phyloP scores from a whole-genome alignment of 2,888 invertebrate species.

The Dryadula phaetusa region DNA sequence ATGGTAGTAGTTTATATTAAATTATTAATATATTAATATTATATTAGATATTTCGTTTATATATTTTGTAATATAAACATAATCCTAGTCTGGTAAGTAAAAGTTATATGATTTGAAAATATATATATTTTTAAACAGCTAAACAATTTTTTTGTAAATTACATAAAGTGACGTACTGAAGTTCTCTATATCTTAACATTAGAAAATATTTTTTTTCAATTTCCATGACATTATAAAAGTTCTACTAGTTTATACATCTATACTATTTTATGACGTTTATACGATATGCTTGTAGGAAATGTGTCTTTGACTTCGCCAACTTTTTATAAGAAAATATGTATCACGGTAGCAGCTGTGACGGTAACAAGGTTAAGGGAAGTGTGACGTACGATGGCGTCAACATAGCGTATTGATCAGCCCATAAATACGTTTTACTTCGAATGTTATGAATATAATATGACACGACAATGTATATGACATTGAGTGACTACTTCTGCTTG shows the following conservation, averaged over 20 bases:
- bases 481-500: not conserved
- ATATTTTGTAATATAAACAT: too few relatives aligned
- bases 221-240: not conserved
- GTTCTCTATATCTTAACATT: too few relatives aligned
- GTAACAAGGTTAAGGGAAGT: conserved; percentile 41
- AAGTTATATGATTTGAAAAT: too few relatives aligned
- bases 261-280: conserved; percentile 5
- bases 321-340: conserved; percentile 29
- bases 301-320: conserved; percentile 11
- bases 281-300: not conserved
- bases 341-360: conserved; percentile 23
- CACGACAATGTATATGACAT: not conserved
- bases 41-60: too few relatives aligned
- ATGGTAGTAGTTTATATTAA: too few relatives aligned
- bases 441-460: conserved; percentile 32
- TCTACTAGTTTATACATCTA: not conserved
- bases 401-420: conserved; percentile 55
- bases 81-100: too few relatives aligned
- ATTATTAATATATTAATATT: too few relatives aligned
- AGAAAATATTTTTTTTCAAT: too few relatives aligned
- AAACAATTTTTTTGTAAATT: too few relatives aligned
- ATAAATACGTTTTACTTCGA: conserved; percentile 51
- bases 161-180: too few relatives aligned
- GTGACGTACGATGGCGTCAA: conserved; percentile 38
- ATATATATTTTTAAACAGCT: too few relatives aligned